Evolutionary conservation across 2,888 invertebrate species (phyloP).

Genomic region (Furcula furcula): DNA sequence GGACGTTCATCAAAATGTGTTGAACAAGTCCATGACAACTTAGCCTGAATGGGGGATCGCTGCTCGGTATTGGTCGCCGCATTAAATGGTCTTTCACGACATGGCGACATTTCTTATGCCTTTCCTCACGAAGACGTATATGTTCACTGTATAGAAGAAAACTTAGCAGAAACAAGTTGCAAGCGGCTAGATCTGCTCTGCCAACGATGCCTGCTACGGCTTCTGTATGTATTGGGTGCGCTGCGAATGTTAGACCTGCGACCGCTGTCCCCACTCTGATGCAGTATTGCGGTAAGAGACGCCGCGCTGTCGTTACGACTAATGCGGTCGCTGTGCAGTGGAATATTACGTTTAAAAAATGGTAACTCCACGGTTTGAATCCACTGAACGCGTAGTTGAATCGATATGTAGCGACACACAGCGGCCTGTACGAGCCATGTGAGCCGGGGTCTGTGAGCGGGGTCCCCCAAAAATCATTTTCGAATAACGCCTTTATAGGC

Average conservation of each 20-base stretch:
- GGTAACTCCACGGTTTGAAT: conserved; percentile 91
- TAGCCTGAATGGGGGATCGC: conserved; percentile 62
- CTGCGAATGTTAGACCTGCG: conserved; percentile 94
- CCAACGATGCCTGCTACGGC: conserved; percentile 98
- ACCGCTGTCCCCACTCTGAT: conserved; percentile 86
- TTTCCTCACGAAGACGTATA: conserved; percentile 83
- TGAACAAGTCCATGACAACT: conserved; percentile 71
- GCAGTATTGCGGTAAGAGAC: conserved; percentile 84
- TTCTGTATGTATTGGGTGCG: conserved; percentile 98
- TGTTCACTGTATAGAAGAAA: conserved; percentile 93
- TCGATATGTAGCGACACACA: conserved; percentile 94
- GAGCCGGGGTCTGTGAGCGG: conserved; percentile 95
- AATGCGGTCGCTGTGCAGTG: conserved; percentile 93
- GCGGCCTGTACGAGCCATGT: conserved; percentile 97
- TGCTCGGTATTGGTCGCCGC: conserved; percentile 44
- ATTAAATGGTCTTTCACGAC: conserved; percentile 50
- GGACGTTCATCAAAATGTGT: conserved; percentile 70
- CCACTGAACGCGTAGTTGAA: conserved; percentile 90
- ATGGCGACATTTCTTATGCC: conserved; percentile 61
- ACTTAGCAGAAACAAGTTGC: conserved; percentile 93
- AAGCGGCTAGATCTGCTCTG: conserved; percentile 95
- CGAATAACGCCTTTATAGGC: conserved; percentile 90
- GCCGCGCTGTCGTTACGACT: conserved; percentile 89
- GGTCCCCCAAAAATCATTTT: conserved; percentile 99
- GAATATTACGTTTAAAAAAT: conserved; percentile 91